phyloP scores from a whole-genome alignment of 30 jellyfish, hydroid and myxozoan species.

The Cassiopea andromeda region DNA sequence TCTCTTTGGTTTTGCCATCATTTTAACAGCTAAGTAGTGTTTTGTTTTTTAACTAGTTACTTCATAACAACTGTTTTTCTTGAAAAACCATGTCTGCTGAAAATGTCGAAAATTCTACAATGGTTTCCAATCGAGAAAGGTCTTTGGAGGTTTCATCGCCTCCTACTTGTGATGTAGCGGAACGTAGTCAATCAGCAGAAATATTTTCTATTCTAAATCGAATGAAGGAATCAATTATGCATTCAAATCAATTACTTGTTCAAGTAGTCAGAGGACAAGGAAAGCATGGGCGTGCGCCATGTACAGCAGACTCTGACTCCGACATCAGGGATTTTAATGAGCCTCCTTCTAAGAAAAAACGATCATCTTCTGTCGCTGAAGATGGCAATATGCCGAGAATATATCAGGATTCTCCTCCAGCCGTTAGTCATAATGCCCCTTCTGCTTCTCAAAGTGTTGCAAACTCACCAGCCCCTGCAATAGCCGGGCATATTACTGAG shows the following conservation, averaged over 20 bases:
- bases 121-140: neutral
- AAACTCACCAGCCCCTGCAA: constrained; percentile 3
- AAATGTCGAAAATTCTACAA: neutral
- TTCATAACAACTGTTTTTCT: neutral
- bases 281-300: neutral
- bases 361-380: neutral
- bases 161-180: neutral
- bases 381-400: neutral
- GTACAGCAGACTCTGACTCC: neutral
- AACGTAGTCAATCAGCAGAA: neutral
- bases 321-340: neutral
- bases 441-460: neutral
- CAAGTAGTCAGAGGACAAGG: neutral
- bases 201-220: neutral
- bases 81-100: neutral
- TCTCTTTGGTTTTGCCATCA: neutral
- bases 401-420: neutral
- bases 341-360: neutral
- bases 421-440: neutral
- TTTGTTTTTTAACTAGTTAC: neutral
- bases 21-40: neutral
- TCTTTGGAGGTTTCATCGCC: neutral
- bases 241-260: neutral
- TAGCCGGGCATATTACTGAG: constrained; percentile 1
- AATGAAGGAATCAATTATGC: neutral